Base-by-base conservation (phyloP, 2,797 vertebrate species). In the Lagorchestes hirsutus region DNA sequence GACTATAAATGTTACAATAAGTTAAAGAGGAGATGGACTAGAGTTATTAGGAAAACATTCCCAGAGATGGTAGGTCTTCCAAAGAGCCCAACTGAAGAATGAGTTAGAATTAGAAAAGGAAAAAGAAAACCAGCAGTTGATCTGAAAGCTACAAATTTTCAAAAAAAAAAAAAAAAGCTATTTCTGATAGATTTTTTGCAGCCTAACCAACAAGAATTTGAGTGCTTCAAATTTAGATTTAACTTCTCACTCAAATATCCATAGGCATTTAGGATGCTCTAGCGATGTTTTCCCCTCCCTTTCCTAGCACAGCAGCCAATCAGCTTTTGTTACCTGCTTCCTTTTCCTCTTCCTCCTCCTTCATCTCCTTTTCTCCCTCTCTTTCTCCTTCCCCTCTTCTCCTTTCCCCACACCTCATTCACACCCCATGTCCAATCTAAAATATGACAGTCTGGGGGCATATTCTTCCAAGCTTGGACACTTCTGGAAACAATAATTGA, bases 351-450 rank as follows among this genome's bases (percentile, higher is more conserved):
- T 31, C 11, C 10, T 31, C 29, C 52, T 52, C 52, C 52, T 6
- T 52, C 52, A 52, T 10, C 24, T 8, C 28, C 29, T 28, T 58
- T 3, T 31, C 8, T 28, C 8, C 6, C 58, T 59, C 9, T 11
- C 10, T 6, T 28, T 58, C 55, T 56, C 18, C 10, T 24, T 24
- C 55, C 2, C 2, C 28, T 31, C 28, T 1, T 96, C 92, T 92
- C 34, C 5, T 95, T 95, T 54, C 34, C 56, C 74, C 10, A 0
- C 59, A 93, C 18, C 24, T 9, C 54, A 16, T 1, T 13, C 10
- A 52, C 52, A 52, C 52, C 52, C 52, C 52, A 52, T 55, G 34
- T 59, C 57, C 93, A 93, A 90, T 93, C 93, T 96, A 94, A 92
- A 93, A 92, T 40, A 13, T 52, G 87, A 27, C 31, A 10, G 90